Evolutionary conservation across 2,888 invertebrate species (phyloP).

Genomic region (Uloborus plumipes): DNA sequence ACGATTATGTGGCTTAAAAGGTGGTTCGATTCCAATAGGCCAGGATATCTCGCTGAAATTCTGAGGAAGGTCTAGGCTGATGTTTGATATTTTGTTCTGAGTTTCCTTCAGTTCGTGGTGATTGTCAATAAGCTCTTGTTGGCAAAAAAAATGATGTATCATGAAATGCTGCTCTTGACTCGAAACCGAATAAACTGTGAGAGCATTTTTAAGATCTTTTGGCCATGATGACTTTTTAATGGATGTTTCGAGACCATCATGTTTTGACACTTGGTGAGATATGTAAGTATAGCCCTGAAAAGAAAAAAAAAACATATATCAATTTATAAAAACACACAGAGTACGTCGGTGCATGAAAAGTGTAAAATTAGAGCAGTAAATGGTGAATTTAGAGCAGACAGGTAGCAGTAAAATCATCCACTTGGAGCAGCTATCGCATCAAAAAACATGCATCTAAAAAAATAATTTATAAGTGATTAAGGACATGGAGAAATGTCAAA

Average conservation of each 20-base stretch:
- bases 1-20: conserved; percentile 79
- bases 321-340: background rate
- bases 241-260: conserved; percentile 52
- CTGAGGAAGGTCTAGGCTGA: conserved; percentile 73
- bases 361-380: too few relatives aligned
- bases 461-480: too few relatives aligned
- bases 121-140: conserved; percentile 72
- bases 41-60: conserved; percentile 73
- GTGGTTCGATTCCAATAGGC: conserved; percentile 82
- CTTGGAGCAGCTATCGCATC: too few relatives aligned
- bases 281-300: conserved; percentile 71
- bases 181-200: conserved; percentile 79
- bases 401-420: too few relatives aligned
- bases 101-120: conserved; percentile 72
- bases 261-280: conserved; percentile 56
- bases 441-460: too few relatives aligned
- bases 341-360: too few relatives aligned
- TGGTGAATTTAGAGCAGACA: too few relatives aligned
- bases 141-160: conserved; percentile 65
- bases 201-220: conserved; percentile 70
- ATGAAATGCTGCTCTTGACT: conserved; percentile 68
- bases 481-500: too few relatives aligned
- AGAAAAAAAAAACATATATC: conserved; percentile 32
- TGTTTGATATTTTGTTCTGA: conserved; percentile 73
- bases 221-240: conserved; percentile 60